These are phyloP conservation scores for Trichopoda pennipes DNA, from an alignment of 2,888 invertebrate genomes.

Conservation along the genomic window DNA sequence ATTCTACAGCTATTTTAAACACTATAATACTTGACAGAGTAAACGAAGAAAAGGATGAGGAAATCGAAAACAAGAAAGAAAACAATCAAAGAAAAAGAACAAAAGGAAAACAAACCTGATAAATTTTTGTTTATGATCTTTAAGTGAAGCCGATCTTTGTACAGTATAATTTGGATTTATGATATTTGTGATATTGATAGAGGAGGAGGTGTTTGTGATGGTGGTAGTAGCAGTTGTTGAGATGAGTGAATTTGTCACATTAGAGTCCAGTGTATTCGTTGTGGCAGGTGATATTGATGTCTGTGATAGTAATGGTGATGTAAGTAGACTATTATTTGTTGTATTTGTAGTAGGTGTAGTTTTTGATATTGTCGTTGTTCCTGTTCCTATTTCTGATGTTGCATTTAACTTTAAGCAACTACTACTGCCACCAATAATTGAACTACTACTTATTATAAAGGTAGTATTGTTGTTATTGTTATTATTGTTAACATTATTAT, in stretches of 20 bases:
- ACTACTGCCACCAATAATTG: slow-evolving; percentile 70
- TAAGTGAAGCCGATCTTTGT: slow-evolving; percentile 84
- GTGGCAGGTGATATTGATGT: slow-evolving; percentile 60
- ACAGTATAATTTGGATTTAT: slow-evolving; percentile 82
- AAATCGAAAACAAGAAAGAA: slow-evolving; percentile 42
- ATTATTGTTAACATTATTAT: slow-evolving; percentile 72
- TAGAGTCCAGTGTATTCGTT: slow-evolving; percentile 70
- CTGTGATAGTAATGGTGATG: slow-evolving; percentile 67
- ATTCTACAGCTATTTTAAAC: slow-evolving; percentile 41
- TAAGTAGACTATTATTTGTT: slow-evolving; percentile 51
- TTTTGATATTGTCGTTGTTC: slow-evolving; percentile 14
- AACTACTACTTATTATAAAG: slow-evolving; percentile 70
- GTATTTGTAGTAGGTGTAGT: slow-evolving; percentile 38
- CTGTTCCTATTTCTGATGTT: slow-evolving; percentile 20
- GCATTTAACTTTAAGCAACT: slow-evolving; percentile 50
- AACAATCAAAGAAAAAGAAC: slow-evolving; percentile 47
- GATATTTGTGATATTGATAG: slow-evolving; percentile 76
- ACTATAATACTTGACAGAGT: slow-evolving; percentile 12
- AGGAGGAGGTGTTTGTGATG: slow-evolving; percentile 73
- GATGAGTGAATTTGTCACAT: slow-evolving; percentile 71
- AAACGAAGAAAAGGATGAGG: slow-evolving; percentile 32
- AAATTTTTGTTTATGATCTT: slow-evolving; percentile 80
- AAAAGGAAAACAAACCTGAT: slow-evolving; percentile 80
- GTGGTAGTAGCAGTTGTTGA: slow-evolving; percentile 72
- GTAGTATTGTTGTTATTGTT: slow-evolving; percentile 72